Conservation (phyloP, 2,113 vertebrate genomes). For the Ptilorrhoa leucosticta region DNA sequence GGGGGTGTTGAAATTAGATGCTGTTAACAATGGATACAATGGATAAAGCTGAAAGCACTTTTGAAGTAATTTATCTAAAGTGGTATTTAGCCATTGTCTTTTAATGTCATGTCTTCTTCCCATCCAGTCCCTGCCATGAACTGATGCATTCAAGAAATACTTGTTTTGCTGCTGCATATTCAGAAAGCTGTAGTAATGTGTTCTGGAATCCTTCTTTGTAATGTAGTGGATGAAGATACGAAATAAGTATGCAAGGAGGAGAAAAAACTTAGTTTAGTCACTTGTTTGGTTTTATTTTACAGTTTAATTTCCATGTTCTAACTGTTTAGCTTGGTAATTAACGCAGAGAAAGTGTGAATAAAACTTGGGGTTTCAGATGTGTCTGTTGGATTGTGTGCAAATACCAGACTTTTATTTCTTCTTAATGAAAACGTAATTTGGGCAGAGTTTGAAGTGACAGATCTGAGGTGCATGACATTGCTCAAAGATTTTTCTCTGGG, state of each 20-base stretch:
- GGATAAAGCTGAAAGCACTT: background rate
- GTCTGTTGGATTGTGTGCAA: background rate
- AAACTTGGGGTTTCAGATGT: background rate
- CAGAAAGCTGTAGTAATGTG: background rate
- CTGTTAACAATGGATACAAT: background rate
- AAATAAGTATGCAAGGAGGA: background rate
- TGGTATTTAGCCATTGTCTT: background rate
- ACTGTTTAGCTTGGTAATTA: background rate
- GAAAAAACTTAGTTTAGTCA: background rate
- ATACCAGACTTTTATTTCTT: background rate
- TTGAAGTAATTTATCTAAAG: background rate
- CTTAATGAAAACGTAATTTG: background rate
- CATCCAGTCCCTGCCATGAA: background rate
- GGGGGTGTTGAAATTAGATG: background rate
- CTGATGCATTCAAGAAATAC: background rate
- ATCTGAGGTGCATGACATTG: rapidly evolving
- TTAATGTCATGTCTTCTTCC: background rate
- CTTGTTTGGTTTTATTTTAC: background rate
- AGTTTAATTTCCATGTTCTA: background rate
- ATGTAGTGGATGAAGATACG: background rate
- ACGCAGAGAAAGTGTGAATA: background rate
- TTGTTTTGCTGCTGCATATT: background rate
- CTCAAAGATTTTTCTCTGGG: background rate
- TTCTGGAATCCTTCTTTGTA: background rate
- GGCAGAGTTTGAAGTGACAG: background rate